These are phyloP conservation scores for Napeogenes sylphis DNA, from an alignment of 2,888 invertebrate species.

Conservation along the genomic window DNA sequence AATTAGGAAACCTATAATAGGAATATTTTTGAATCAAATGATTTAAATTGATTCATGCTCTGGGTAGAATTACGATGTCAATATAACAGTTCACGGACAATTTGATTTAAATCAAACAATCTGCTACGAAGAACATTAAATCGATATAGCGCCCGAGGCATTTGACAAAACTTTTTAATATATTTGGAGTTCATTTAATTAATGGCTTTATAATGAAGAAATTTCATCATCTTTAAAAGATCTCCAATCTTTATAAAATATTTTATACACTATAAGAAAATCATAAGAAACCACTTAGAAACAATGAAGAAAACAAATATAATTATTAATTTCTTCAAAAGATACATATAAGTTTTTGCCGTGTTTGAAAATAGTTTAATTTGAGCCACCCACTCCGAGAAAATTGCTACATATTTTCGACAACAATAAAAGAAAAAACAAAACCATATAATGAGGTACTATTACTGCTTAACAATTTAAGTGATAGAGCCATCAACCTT, in stretches of 20 bases:
- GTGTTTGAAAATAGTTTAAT: background rate
- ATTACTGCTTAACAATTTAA: slow-evolving; percentile 22
- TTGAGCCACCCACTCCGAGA: slow-evolving; percentile 12
- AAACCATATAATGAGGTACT: slow-evolving; percentile 22
- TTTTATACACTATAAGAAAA: no score
- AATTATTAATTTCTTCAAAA: slow-evolving; percentile 7
- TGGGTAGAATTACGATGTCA: slow-evolving; percentile 23
- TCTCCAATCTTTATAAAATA: no score
- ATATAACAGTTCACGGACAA: slow-evolving; percentile 33
- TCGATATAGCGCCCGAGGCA: slow-evolving; percentile 3
- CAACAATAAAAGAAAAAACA: slow-evolving; percentile 8
- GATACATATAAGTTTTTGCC: background rate
- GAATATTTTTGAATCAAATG: background rate
- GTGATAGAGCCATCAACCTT: slow-evolving; percentile 31
- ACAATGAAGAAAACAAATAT: background rate
- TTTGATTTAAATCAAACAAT: slow-evolving; percentile 27
- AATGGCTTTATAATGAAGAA: no score
- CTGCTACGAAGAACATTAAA: slow-evolving; percentile 3
- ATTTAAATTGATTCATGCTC: slow-evolving; percentile 4
- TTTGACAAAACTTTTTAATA: background rate
- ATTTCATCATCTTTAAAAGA: no score
- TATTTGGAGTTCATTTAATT: no score
- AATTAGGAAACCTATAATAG: background rate
- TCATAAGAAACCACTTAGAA: no score
- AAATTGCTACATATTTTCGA: slow-evolving; percentile 11